These are phyloP conservation scores for Antrozous pallidus DNA, from an alignment of 2,797 vertebrate species.

Conservation along the genomic window DNA sequence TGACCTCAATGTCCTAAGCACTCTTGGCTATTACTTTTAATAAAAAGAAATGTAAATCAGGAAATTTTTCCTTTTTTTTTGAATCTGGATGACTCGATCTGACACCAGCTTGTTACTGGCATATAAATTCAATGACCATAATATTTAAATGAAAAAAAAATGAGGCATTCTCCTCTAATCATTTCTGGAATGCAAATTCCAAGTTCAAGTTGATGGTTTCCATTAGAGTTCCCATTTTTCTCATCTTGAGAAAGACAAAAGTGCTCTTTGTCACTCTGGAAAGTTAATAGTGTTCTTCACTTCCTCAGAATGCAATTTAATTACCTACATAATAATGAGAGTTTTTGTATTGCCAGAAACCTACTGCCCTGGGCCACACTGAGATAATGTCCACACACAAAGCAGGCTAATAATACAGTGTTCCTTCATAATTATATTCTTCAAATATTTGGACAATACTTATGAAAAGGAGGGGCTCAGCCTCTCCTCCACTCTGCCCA, in stretches of 20 bases:
- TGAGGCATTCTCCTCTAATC: not conserved
- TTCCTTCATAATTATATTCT: not conserved
- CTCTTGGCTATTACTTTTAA: not conserved
- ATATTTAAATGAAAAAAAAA: constrained; percentile 13
- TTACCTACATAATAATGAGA: not conserved
- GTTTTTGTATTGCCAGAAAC: not conserved
- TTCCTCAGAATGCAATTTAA: not conserved
- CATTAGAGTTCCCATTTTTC: not conserved
- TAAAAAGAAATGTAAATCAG: not conserved
- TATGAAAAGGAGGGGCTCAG: not conserved
- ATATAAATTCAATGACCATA: not conserved
- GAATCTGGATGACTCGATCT: not conserved
- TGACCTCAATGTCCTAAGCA: not conserved
- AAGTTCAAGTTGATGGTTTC: not conserved
- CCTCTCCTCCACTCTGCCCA: not conserved
- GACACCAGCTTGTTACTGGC: not conserved
- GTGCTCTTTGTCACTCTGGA: not conserved
- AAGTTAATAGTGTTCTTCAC: not conserved
- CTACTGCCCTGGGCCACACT: not conserved
- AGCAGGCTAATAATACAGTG: not conserved
- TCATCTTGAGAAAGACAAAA: not conserved
- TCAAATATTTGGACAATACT: not conserved
- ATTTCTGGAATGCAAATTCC: constrained; percentile 29
- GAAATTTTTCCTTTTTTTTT: constrained; percentile 1
- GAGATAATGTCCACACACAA: not conserved